Percentiles rank a stretch among this genome's conserved stretches.
Evolutionary conservation across 2,888 invertebrate genomes (phyloP).

Genomic region (Notodonta dromedarius): DNA sequence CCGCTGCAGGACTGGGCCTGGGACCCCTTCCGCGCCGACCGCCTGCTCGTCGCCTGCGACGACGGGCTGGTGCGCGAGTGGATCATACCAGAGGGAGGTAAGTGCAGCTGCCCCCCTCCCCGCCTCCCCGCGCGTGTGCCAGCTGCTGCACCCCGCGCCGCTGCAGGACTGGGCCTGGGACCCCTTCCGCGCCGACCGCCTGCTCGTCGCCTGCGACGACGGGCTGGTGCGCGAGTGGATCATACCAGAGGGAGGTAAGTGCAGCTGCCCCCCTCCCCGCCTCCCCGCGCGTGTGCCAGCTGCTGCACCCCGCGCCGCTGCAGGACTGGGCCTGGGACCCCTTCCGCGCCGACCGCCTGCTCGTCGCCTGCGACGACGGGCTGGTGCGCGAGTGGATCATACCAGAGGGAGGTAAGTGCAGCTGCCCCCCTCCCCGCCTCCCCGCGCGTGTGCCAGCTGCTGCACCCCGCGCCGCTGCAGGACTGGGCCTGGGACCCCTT

Average conservation of each 20-base stretch:
- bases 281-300: conserved; percentile 93
- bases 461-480: conserved; percentile 94
- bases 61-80: conserved; percentile 93
- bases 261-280: conserved; percentile 87
- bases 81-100: conserved; percentile 89
- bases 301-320: conserved; percentile 94
- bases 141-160: conserved; percentile 94
- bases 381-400: conserved; percentile 91
- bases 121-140: conserved; percentile 92
- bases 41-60: conserved; percentile 95
- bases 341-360: conserved; percentile 90
- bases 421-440: conserved; percentile 89
- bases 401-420: conserved; percentile 84
- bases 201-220: conserved; percentile 96
- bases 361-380: conserved; percentile 96
- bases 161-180: conserved; percentile 98
- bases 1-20: conserved; percentile 96
- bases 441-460: conserved; percentile 94
- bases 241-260: conserved; percentile 87
- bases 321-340: conserved; percentile 99
- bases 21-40: conserved; percentile 94
- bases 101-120: conserved; percentile 86
- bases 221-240: conserved; percentile 92
- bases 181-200: conserved; percentile 91
- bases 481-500: conserved; percentile 99